phyloP scores from a whole-genome alignment of 2,888 invertebrate genomes.

The Synergus japonicus region DNA sequence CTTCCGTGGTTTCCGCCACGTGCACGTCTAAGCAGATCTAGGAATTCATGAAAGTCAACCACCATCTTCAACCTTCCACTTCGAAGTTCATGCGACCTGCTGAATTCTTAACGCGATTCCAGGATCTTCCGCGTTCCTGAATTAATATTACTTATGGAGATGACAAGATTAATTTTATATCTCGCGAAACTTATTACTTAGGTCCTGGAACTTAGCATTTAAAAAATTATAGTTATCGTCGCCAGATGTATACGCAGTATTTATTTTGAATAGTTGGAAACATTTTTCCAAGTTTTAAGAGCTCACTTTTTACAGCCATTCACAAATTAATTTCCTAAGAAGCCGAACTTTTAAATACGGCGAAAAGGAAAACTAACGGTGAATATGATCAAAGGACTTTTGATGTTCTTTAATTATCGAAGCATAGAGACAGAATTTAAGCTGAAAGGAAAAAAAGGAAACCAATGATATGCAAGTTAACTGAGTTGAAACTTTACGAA shows the following conservation, averaged over 20 bases:
- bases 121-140: constrained; percentile 16
- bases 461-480: not conserved
- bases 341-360: not conserved
- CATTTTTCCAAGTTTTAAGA: no score
- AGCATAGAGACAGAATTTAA: not conserved
- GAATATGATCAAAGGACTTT: not conserved
- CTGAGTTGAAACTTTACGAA: not conserved
- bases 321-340: not conserved
- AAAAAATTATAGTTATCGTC: no score
- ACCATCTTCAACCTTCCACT: constrained; percentile 27
- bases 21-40: constrained; percentile 24
- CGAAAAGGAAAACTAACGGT: not conserved
- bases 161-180: not conserved
- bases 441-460: not conserved
- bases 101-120: constrained; percentile 12
- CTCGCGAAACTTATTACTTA: not conserved
- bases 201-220: not conserved
- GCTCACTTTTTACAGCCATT: not conserved
- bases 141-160: not conserved
- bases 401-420: not conserved
- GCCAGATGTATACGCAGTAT: no score
- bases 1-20: constrained; percentile 27
- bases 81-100: constrained; percentile 30
- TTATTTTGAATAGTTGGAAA: no score
- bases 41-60: constrained; percentile 40